Conservation (phyloP, 2,888 invertebrate genomes). For the Agrochola circellaris region DNA sequence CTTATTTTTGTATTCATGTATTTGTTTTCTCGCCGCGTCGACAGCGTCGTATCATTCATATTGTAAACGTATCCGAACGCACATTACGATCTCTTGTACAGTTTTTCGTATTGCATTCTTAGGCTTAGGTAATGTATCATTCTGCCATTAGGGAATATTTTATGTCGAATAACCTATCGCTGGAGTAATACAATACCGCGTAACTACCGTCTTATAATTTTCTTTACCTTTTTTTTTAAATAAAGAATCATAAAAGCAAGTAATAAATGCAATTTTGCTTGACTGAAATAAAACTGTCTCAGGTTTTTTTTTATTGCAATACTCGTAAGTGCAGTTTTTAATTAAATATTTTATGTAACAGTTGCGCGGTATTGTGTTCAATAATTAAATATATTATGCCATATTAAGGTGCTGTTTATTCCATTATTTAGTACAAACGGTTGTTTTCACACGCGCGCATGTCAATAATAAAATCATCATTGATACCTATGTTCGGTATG, state of each 20-base stretch:
- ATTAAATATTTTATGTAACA: not conserved
- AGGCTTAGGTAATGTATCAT: constrained; percentile 70
- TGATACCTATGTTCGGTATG: constrained; percentile 65
- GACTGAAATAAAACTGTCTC: constrained; percentile 10
- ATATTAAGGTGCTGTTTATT: constrained; percentile 84
- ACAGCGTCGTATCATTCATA: constrained; percentile 52
- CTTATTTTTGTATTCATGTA: constrained; percentile 48
- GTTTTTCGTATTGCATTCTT: constrained; percentile 67
- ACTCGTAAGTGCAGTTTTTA: constrained; percentile 18
- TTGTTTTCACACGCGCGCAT: constrained; percentile 69
- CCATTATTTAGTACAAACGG: constrained; percentile 80
- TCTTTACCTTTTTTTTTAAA: constrained; percentile 13
- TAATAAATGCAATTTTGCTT: constrained; percentile 16
- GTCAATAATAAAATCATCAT: constrained; percentile 67
- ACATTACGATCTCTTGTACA: constrained; percentile 80
- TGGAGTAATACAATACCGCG: constrained; percentile 56
- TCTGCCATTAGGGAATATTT: constrained; percentile 67
- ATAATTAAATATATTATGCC: constrained; percentile 68
- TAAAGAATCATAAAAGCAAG: constrained; percentile 6
- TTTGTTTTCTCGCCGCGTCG: constrained; percentile 56
- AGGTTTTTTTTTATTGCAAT: constrained; percentile 7
- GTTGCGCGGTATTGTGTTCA: constrained; percentile 65
- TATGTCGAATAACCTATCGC: constrained; percentile 58
- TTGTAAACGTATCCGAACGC: constrained; percentile 75
- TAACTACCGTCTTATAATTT: constrained; percentile 13